Percentiles rank a stretch among this genome's conserved stretches.
These are phyloP conservation scores for Sclerurus mexicanus DNA, from an alignment of 2,113 vertebrate genomes.

Conservation along the genomic window DNA sequence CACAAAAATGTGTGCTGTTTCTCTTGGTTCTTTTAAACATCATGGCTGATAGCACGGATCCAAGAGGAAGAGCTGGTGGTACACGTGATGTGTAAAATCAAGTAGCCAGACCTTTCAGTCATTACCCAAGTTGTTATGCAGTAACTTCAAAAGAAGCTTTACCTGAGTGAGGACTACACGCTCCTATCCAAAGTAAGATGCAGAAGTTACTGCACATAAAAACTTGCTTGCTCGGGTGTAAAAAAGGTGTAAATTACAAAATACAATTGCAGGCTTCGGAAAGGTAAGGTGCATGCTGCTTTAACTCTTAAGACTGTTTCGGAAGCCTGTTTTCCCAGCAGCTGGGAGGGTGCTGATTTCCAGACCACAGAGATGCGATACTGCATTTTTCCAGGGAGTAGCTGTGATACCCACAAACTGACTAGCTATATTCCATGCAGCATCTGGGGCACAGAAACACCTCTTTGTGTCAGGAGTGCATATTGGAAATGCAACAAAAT, in stretches of 20 bases:
- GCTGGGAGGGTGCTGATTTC: not conserved
- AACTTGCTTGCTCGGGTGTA: not conserved
- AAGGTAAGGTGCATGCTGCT: not conserved
- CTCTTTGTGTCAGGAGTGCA: not conserved
- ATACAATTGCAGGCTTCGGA: not conserved
- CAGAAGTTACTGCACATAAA: not conserved
- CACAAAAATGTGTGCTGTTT: not conserved
- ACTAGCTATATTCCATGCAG: not conserved
- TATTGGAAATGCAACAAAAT: not conserved
- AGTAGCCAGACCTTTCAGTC: not conserved
- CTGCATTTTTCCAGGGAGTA: not conserved
- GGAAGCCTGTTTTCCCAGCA: not conserved
- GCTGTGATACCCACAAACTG: not conserved
- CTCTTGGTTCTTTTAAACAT: not conserved
- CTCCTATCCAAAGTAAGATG: not conserved
- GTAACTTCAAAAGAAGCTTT: not conserved
- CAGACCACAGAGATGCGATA: accelerated
- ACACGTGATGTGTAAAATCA: not conserved
- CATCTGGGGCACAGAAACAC: not conserved
- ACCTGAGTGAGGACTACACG: not conserved
- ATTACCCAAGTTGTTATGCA: not conserved
- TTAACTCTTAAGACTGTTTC: not conserved
- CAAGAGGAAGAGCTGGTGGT: not conserved
- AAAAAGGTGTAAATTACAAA: not conserved
- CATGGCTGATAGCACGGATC: not conserved